A percentile compares a stretch with the other conserved stretches of the same genome.
Evolutionary conservation across 2,113 vertebrate species (phyloP).

Genomic region (Salminus brasiliensis): DNA sequence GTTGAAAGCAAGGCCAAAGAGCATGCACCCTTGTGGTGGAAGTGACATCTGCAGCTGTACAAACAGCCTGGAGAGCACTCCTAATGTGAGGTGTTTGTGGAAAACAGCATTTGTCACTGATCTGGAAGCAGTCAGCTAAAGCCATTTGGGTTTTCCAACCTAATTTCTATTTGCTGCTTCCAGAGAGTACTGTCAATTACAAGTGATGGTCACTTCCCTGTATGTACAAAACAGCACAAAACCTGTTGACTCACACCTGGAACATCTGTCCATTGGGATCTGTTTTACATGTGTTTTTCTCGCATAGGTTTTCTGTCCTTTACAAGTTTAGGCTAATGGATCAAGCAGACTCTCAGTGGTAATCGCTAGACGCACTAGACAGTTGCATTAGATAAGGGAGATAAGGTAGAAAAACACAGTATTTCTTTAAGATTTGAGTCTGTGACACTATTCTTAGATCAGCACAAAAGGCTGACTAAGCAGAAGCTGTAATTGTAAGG

Average conservation of each 20-base stretch:
- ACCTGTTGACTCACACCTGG: neutral
- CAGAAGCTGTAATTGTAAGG: constrained; percentile 10
- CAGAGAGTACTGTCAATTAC: too few species aligned
- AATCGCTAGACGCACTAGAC: too few species aligned
- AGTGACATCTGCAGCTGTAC: constrained; percentile 56
- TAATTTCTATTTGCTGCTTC: too few species aligned
- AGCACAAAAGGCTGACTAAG: neutral
- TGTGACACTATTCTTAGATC: neutral
- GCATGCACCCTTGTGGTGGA: constrained; percentile 53
- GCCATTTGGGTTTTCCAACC: too few species aligned
- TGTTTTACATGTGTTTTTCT: neutral
- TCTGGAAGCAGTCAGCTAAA: too few species aligned
- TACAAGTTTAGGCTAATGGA: neutral
- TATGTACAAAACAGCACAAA: neutral
- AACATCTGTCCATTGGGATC: neutral
- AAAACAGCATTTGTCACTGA: neutral
- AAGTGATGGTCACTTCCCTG: neutral
- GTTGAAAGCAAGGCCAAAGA: constrained; percentile 40
- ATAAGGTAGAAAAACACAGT: neutral
- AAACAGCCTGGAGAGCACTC: constrained; percentile 28
- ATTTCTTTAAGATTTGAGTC: neutral
- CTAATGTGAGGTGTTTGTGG: neutral
- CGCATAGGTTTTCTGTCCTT: neutral
- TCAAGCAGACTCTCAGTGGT: too few species aligned
- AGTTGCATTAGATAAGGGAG: too few species aligned